Base-by-base conservation (phyloP, 2,113 vertebrate species). In the Maccullochella peelii region DNA sequence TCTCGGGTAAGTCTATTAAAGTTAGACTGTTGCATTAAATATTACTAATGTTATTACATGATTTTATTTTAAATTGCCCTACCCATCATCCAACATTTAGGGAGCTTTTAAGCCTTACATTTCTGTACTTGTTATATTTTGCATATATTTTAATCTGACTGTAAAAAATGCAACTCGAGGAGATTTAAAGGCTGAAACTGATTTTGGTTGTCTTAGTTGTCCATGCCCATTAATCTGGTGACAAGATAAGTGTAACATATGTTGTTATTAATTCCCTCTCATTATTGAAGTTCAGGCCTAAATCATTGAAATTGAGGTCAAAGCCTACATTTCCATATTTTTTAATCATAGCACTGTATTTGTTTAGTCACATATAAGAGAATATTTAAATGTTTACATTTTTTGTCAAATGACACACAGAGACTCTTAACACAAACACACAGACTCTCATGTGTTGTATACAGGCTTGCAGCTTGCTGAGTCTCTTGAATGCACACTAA, bases 1-100 rank as follows among this genome's bases (percentile, higher is more conserved):
- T 91, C 96, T 99, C 14, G 98, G 98, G 98, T 99, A 96, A 98
- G 97, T 73, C 30, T 36, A 15, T 20, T 25, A 6, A 25, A 38
- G 16, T 71, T 30, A 57, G 54, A 21, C 10, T 57, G 11, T 65
- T 25, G 23, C 36, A 7, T 76, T 36, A 12, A 25, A 59, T 14
- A 0, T 16, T 5, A 5, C n/a, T 36, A 0, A 21, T 75, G 21
- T 50, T 66, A 20, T 40, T 0, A 5, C 36, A 21, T 57, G 2
- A 49, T 70, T 62, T 44, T 49, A 23, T 1, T 52, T 6, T 33
- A 16, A 27, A 36, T 78, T 2, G 15, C 8, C 25, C 21, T 20
- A 27, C n/a, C 27, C 8, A 30, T 0, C 25, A 36, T 30, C 36
- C 3, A 54, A 8, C 23, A 63, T 2, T 8, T 0, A 59, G 1